These are phyloP conservation scores for Synergus gifuensis DNA, from an alignment of 2,888 invertebrate species.

Conservation along the genomic window DNA sequence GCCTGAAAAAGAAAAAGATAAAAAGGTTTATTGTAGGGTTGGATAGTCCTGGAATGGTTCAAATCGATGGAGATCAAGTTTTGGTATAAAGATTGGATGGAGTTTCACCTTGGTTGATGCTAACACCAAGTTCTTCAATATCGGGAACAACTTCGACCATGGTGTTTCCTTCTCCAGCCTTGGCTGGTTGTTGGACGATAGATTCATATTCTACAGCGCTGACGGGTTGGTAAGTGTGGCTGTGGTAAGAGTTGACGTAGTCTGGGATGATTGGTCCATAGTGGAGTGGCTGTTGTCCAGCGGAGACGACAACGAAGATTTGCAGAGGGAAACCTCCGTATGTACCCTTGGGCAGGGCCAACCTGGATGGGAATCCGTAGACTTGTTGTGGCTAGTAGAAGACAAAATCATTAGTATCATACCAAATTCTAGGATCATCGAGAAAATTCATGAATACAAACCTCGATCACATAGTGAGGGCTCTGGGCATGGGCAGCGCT, in stretches of 20 bases:
- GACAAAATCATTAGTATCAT: constrained; percentile 72
- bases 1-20: constrained; percentile 51
- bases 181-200: constrained; percentile 51
- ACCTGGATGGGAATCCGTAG: constrained; percentile 82
- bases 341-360: constrained; percentile 83
- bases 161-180: constrained; percentile 58
- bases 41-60: not conserved
- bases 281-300: constrained; percentile 76
- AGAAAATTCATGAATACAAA: no score
- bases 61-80: not conserved
- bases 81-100: constrained; percentile 43
- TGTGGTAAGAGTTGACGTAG: constrained; percentile 63
- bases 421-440: not conserved
- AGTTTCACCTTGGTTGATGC: constrained; percentile 45
- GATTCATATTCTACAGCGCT: constrained; percentile 64
- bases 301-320: constrained; percentile 82
- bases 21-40: no score
- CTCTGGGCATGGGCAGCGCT: constrained; percentile 77
- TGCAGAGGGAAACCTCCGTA: constrained; percentile 83
- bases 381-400: constrained; percentile 77
- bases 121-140: constrained; percentile 47
- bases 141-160: constrained; percentile 68
- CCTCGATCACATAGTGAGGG: constrained; percentile 74
- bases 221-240: constrained; percentile 67
- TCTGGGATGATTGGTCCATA: constrained; percentile 79